Base-by-base conservation (phyloP, 2,888 invertebrate species). In the Seira musarum region DNA sequence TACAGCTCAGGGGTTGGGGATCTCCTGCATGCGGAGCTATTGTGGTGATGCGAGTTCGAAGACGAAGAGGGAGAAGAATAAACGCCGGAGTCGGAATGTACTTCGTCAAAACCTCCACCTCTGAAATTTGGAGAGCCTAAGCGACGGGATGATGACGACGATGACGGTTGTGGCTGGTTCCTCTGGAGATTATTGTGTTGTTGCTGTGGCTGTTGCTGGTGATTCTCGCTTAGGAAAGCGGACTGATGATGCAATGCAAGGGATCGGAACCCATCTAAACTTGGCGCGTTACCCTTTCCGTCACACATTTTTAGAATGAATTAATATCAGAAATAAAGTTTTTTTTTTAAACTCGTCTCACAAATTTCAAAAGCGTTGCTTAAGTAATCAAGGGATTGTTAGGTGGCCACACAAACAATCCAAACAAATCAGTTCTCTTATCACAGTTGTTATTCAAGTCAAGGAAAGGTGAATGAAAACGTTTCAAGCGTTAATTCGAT, bases 161-260 rank as follows among this genome's bases (percentile, higher is more conserved):
- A 68, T 3, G 30, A 46, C 5, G 19, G 21, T 80, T 60, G 22
- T 66, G 69, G 57, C 63, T 60, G 40, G 22, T 30, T 30, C 30
- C 30, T 8, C 30, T 30, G 30, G 30, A 30, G 30, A 30, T 30
- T 30, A 5, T 30, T 2, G 2, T 30, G 3, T 8, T 30, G 30
- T 8, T 30, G 30, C 30, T 30, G 72, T 13, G 60, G 75, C 13
- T 25, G 72, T 25, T 53, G 63, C 40, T 64, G 67, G 21, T 63
- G 19, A n/a, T 13, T 60, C 40, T 81, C 80, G 21, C 67, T 76
- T 30, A 76, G 30, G 19, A 76, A 57, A 6, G 80, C 80, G 3
- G 80, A 71, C 53, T 81, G 80, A 40, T 81, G 80, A 67, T 81
- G 75, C 6, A 81, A 22, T 13, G 80, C 80, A 19, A 81, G 74